phyloP scores from a whole-genome alignment of 64 coral and sea anemone genomes.

The Montipora capricornis region DNA sequence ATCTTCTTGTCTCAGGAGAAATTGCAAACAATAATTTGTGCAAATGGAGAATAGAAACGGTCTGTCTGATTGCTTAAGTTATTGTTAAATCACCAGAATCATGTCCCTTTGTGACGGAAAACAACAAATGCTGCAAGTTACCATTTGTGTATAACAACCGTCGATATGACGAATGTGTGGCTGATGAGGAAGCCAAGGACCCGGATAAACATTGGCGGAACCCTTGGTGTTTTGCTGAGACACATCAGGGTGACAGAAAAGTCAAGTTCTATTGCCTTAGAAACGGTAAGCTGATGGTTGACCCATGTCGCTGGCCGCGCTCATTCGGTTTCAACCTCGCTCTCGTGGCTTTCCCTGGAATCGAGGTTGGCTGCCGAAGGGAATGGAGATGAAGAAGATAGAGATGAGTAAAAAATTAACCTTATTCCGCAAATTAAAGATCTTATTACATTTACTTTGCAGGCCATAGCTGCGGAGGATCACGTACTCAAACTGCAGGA shows the following conservation, averaged over 20 bases:
- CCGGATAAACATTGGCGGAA: slow-evolving; percentile 65
- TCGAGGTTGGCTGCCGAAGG: too few species aligned
- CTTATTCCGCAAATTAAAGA: too few species aligned
- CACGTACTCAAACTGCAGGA: slow-evolving; percentile 63
- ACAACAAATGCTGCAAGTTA: slow-evolving; percentile 74
- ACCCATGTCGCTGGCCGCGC: too few species aligned
- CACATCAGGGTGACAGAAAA: neutral
- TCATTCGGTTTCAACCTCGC: too few species aligned
- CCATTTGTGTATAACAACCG: slow-evolving; percentile 78
- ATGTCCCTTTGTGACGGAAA: slow-evolving; percentile 75
- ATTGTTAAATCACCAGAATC: slow-evolving; percentile 33
- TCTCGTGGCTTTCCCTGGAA: too few species aligned
- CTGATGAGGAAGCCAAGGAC: slow-evolving; percentile 45
- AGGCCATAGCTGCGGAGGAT: slow-evolving; percentile 81
- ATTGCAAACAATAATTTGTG: too few species aligned
- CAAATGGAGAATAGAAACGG: too few species aligned
- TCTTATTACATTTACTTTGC: neutral
- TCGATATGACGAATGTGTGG: slow-evolving; percentile 72
- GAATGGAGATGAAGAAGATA: too few species aligned
- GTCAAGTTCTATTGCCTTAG: neutral
- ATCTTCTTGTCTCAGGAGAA: too few species aligned
- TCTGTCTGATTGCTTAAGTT: neutral
- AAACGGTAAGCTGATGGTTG: neutral
- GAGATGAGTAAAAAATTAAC: too few species aligned
- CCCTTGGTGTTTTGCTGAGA: slow-evolving; percentile 70